These are phyloP conservation scores for Antrozous pallidus DNA, from an alignment of 2,797 vertebrate genomes.

Conservation along the genomic window DNA sequence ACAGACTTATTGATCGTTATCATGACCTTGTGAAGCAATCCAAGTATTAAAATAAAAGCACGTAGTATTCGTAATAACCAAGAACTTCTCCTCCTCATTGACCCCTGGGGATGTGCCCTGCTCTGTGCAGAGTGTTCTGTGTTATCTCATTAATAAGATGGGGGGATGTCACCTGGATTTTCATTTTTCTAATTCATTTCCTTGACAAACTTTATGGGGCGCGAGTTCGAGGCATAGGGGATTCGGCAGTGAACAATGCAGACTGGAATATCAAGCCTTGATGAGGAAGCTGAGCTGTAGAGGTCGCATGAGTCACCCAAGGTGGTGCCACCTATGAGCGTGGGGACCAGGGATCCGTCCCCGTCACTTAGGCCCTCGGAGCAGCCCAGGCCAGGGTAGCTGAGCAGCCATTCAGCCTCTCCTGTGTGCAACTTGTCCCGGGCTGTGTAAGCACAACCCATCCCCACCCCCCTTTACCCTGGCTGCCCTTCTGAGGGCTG, in stretches of 20 bases:
- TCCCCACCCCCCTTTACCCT: background rate
- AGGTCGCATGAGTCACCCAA: background rate
- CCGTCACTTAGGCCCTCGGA: background rate
- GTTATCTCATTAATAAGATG: background rate
- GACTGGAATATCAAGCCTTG: background rate
- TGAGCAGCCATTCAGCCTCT: background rate
- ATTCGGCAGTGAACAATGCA: background rate
- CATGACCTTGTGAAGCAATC: constrained; percentile 13
- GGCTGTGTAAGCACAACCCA: background rate
- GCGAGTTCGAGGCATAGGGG: background rate
- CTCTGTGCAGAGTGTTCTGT: background rate
- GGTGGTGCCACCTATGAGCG: rapidly evolving
- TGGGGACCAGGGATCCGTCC: background rate
- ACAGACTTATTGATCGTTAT: background rate
- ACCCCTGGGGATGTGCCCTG: background rate
- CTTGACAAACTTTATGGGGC: background rate
- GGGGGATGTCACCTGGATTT: background rate
- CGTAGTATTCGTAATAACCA: background rate
- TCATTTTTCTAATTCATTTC: constrained; percentile 17
- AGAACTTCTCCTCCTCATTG: background rate
- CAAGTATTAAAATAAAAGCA: background rate
- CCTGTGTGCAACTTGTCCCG: background rate
- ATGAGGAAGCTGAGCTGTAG: background rate
- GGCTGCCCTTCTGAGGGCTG: background rate
- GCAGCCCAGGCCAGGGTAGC: background rate